Conservation (phyloP, 1,140 invertebrate species). For the Latrodectus geometricus region DNA sequence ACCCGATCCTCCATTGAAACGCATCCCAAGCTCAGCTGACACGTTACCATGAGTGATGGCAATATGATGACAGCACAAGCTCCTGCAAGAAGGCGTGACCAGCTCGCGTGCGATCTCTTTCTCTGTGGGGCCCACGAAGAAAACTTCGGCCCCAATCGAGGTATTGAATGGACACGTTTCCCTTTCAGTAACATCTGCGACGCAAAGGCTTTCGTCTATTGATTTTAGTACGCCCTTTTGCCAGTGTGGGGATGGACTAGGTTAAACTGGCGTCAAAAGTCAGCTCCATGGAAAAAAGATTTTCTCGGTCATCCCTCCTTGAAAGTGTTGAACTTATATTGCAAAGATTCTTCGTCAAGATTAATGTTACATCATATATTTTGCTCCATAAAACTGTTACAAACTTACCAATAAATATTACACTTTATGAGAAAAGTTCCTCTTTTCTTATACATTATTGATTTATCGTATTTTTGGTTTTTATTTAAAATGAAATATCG, state of each 20-base stretch:
- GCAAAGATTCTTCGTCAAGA: not conserved
- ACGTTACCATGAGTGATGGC: constrained; percentile 46
- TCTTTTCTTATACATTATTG: too few species aligned
- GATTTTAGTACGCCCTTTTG: constrained; percentile 44
- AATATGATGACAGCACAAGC: constrained; percentile 54
- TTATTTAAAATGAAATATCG: too few species aligned
- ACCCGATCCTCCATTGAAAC: not conserved
- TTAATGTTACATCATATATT: not conserved
- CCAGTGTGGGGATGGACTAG: not conserved
- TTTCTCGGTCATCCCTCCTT: not conserved
- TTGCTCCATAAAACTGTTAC: not conserved
- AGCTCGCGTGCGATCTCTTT: constrained; percentile 3
- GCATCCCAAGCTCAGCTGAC: constrained; percentile 35
- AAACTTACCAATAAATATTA: too few species aligned
- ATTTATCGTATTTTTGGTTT: too few species aligned
- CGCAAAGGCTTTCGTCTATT: constrained; percentile 36
- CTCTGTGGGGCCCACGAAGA: not conserved
- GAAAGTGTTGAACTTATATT: not conserved
- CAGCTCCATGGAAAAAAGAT: not conserved
- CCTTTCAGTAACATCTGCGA: constrained; percentile 54
- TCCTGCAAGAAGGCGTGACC: constrained; percentile 24
- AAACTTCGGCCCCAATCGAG: constrained; percentile 52
- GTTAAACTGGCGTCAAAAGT: constrained; percentile 24
- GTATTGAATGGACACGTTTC: constrained; percentile 56
- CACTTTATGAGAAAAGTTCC: too few species aligned